phyloP scores from a whole-genome alignment of 2,797 vertebrate genomes.

The Oryzias dopingdopingensis region DNA sequence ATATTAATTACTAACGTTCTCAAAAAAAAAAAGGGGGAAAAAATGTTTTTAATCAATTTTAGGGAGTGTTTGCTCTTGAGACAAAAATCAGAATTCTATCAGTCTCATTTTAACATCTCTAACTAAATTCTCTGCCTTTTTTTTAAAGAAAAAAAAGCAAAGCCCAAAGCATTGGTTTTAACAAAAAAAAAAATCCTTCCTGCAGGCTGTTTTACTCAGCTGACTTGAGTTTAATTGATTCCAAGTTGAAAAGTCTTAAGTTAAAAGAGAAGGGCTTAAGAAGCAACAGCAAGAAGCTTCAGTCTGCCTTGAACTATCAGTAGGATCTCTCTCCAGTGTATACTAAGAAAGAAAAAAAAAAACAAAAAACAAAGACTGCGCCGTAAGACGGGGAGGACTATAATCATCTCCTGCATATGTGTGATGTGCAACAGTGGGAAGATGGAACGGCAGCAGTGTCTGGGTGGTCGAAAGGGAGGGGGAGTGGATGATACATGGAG shows the following conservation, averaged over 20 bases:
- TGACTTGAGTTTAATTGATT: conserved; percentile 69
- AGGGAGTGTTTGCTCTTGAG: conserved; percentile 37
- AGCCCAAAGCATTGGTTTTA: conserved; percentile 41
- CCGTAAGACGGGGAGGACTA: conserved; percentile 70
- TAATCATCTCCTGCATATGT: conserved; percentile 74
- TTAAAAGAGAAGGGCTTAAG: conserved; percentile 67
- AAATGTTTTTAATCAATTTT: conserved; percentile 14
- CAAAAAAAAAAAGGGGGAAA: conserved; percentile 42
- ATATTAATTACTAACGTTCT: conserved; percentile 50
- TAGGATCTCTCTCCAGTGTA: conserved; percentile 65
- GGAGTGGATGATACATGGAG: conserved; percentile 60
- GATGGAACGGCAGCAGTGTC: conserved; percentile 66
- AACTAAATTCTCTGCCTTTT: conserved; percentile 40
- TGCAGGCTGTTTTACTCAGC: conserved; percentile 51
- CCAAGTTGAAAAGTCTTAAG: conserved; percentile 56
- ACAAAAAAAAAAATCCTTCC: conserved; percentile 46
- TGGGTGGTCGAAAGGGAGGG: conserved; percentile 80
- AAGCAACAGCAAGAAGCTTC: conserved; percentile 50
- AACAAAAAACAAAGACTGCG: conserved; percentile 57
- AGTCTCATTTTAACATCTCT: conserved; percentile 48
- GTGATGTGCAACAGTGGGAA: conserved; percentile 45
- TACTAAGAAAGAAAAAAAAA: conserved; percentile 58
- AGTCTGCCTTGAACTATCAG: conserved; percentile 66
- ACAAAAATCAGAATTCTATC: conserved; percentile 55
- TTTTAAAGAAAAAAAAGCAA: conserved; percentile 31